Evolutionary conservation across 2,113 vertebrate genomes (phyloP).

Genomic region (Tautogolabrus adspersus): DNA sequence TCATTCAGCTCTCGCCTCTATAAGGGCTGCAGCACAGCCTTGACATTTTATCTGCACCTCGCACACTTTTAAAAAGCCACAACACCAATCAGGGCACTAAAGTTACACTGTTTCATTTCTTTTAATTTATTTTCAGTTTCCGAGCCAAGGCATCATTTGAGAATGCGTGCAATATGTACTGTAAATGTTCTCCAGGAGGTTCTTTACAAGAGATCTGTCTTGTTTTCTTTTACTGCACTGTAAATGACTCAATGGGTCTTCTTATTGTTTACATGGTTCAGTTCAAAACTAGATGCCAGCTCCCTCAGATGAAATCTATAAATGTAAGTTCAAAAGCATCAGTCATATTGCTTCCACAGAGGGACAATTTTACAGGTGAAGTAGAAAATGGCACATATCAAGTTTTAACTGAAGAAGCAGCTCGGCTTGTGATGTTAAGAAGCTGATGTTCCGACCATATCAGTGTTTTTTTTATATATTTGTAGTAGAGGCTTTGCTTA

Average conservation of each 20-base stretch:
- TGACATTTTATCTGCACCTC: constrained; percentile 70
- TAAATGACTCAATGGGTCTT: background rate
- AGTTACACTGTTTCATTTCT: constrained; percentile 19
- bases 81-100: constrained; percentile 19
- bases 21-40: constrained; percentile 86
- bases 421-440: constrained; percentile 22
- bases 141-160: constrained; percentile 43
- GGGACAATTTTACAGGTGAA: constrained; percentile 1
- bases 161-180: constrained; percentile 19
- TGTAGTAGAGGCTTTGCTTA: constrained; percentile 41
- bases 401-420: constrained; percentile 17
- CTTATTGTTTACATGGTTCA: constrained; percentile 26
- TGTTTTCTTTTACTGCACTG: constrained; percentile 25
- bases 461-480: background rate
- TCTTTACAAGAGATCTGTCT: background rate
- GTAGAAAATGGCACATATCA: constrained; percentile 27
- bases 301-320: background rate
- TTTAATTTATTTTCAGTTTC: constrained; percentile 24
- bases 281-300: constrained; percentile 15
- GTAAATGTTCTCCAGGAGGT: constrained; percentile 22
- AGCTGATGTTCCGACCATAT: constrained; percentile 5
- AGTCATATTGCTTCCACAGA: background rate
- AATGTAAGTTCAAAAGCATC: constrained; percentile 17
- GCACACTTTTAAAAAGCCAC: constrained; percentile 28
- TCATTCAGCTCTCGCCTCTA: constrained; percentile 92